Base-by-base conservation (phyloP, 2,888 invertebrate genomes). In the Hemicrepidius hirtus region DNA sequence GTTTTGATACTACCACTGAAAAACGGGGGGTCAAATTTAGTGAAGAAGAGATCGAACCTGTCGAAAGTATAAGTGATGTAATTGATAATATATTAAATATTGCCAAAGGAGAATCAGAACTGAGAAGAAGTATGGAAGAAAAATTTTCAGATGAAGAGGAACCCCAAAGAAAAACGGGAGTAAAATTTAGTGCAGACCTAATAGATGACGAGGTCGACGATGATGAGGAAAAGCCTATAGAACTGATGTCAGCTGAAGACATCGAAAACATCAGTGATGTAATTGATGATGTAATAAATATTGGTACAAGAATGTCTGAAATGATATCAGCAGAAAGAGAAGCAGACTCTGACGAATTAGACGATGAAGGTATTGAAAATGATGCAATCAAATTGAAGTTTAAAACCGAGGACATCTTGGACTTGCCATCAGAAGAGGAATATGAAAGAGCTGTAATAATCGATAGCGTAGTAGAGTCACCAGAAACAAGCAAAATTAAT, bases 351-450 rank as follows among this genome's bases (percentile, higher is more conserved):
- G 73, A 75, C 24, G 59, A 62, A 46, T 65, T 73, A 41, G 78
- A 77, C 44, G 9, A 16, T 18, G 32, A 71, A n/a, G 70, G 68
- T 66, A 5, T 24, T 24, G 75, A 76, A 71, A 73, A 55, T 68
- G 75, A 74, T 63, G 73, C 40, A 65, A 72, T 68, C 18, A 68
- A 35, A 41, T 64, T 68, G 59, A 68, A 74, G 59, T 73, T 77
- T 24, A 77, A 74, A 73, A 76, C 69, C 37, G 77, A 75, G 60
- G 76, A 75, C 20, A 63, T 77, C 37, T 74, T 69, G 71, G 73
- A 75, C 28, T 24, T 40, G 28, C 28, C 28, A 28, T 24, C 10
- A 53, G 53, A 24, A 28, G 18, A 53, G 4, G 53, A 53, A 59
- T 6, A 40, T 18, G 35, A 0, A n/a, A 21, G 20, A 20, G 37